Evolutionary conservation across 1,140 invertebrate species (phyloP).

Genomic region (Bombus impatiens): DNA sequence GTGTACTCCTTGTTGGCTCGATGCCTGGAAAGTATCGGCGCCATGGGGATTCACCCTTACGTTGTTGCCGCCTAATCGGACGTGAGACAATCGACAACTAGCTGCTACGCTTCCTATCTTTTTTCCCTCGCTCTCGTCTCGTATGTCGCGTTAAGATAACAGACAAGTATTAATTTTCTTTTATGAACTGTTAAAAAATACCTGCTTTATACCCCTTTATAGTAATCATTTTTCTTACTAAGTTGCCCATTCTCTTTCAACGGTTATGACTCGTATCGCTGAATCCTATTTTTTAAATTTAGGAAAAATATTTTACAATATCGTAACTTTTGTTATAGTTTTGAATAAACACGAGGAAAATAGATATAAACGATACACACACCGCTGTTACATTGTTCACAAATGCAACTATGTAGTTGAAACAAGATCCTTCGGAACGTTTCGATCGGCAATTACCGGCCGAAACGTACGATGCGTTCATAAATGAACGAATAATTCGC

Average conservation of each 20-base stretch:
- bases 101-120: neutral
- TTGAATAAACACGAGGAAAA: too few species aligned
- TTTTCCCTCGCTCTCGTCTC: neutral
- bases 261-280: too few species aligned
- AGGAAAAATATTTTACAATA: too few species aligned
- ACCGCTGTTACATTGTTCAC: neutral
- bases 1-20: conserved; percentile 44
- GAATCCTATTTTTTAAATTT: too few species aligned
- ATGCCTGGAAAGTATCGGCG: conserved; percentile 45
- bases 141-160: neutral
- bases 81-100: conserved; percentile 47
- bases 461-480: conserved; percentile 43
- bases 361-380: too few species aligned
- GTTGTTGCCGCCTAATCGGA: conserved; percentile 43
- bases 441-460: conserved; percentile 22
- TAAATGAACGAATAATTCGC: conserved; percentile 60
- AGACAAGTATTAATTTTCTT: neutral
- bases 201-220: neutral
- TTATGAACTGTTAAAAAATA: neutral
- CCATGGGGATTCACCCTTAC: conserved; percentile 52
- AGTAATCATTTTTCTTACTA: neutral
- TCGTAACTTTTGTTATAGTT: neutral
- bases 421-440: neutral
- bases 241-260: too few species aligned
- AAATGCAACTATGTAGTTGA: conserved; percentile 19